A percentile compares a stretch with the other conserved stretches of the same genome.
These are phyloP conservation scores for Eucera pruinosa DNA, from an alignment of 2,888 invertebrate genomes.

Conservation along the genomic window DNA sequence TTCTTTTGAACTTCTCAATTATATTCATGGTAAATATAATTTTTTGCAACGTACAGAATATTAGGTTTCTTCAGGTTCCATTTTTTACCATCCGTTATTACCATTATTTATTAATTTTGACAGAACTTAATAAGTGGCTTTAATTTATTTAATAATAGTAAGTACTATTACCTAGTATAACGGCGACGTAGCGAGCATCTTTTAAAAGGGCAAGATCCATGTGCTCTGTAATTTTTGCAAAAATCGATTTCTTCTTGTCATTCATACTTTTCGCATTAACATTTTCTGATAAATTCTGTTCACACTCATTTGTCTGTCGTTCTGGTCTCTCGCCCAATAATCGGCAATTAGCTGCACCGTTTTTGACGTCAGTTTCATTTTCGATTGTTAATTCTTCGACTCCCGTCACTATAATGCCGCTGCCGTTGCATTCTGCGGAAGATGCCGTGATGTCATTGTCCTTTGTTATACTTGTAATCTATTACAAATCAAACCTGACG, in stretches of 20 bases:
- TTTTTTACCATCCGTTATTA: too few relatives aligned
- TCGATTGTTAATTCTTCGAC: background rate
- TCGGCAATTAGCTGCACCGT: constrained; percentile 8
- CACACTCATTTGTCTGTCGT: background rate
- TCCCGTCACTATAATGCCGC: background rate
- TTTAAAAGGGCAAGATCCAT: constrained; percentile 68
- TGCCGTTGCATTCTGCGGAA: constrained; percentile 35
- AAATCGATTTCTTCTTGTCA: constrained; percentile 9
- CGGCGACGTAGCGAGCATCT: constrained; percentile 62
- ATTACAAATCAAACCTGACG: constrained; percentile 48
- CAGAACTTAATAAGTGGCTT: too few relatives aligned
- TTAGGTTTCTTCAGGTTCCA: too few relatives aligned
- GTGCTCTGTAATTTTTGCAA: constrained; percentile 43
- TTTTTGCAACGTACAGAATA: too few relatives aligned
- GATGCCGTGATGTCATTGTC: constrained; percentile 39
- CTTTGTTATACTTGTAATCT: constrained; percentile 46
- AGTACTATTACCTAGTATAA: constrained; percentile 64
- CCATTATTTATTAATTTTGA: too few relatives aligned
- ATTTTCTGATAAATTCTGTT: background rate
- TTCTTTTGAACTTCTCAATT: too few relatives aligned
- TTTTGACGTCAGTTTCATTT: constrained; percentile 11
- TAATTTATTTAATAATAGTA: background rate
- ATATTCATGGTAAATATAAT: too few relatives aligned
- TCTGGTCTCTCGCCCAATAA: constrained; percentile 22
- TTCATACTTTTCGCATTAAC: background rate